Evolutionary conservation across 1,140 invertebrate species (phyloP), one percentile per base, ranked within the genome.

Genomic region (Elysia chlorotica): DNA sequence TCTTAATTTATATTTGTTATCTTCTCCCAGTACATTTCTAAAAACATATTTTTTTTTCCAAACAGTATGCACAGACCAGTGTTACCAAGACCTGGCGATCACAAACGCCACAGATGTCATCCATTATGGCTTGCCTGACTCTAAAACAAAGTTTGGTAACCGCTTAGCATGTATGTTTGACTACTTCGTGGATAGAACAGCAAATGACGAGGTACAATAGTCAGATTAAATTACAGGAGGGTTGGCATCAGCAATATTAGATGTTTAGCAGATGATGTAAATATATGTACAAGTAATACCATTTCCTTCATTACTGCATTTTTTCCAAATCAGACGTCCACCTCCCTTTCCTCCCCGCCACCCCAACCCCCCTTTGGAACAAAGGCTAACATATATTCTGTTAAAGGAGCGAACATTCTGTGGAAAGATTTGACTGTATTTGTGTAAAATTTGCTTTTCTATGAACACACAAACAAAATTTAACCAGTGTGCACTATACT

Each of bases 111-210:
- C 77, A 0, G 59, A 54, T 17, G 74, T 82, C 14, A 75, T 82
- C 19, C 81, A 82, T 36, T 82, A 75, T 76, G 80, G 79, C 23
- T 61, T 81, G n/a, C 77, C 81, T 0, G 37, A 65, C 14, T 75
- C 77, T 1, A 82, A 81, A 61, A 79, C 79, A 35, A 79, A 77
- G 66, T 82, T 82, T 75, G 78, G 81, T n/a, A 79, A 78, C 56
- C 56, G 81, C 37, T 54, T 82, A 33, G 76, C 74, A 5, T 81
- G 78, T 67, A 76, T 82, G 77, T 66, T 67, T 2, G 37, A 78
- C 25, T 76, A 79, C 41, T 82, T 79, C 56, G 61, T 59, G 14
- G 73, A 80, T 57, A 75, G 65, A 17, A 41, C 68, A 28, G 48
- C 61, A 66, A 17, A 28, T 2, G 23, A 59, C 30, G 25, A 73